These are phyloP conservation scores for Adoxophyes honmai DNA, from an alignment of 1,140 invertebrate genomes.

Conservation along the genomic window DNA sequence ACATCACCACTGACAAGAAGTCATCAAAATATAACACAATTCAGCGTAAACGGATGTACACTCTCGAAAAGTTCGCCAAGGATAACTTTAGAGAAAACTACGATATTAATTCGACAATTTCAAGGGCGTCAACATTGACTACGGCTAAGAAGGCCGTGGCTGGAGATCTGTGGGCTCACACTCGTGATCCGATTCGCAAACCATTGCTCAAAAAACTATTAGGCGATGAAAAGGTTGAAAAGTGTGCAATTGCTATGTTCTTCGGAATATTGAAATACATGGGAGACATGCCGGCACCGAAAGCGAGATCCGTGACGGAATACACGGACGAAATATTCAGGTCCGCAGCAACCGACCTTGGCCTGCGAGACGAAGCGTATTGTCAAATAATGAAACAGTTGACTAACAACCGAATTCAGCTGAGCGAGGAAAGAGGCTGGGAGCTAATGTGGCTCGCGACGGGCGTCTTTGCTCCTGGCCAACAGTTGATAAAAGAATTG, in stretches of 20 bases:
- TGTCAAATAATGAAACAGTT: slow-evolving; percentile 97
- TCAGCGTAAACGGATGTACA: slow-evolving; percentile 84
- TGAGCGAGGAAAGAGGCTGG: slow-evolving; percentile 95
- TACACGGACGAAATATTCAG: slow-evolving; percentile 95
- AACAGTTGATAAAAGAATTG: slow-evolving; percentile 78
- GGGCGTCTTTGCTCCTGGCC: slow-evolving; percentile 88
- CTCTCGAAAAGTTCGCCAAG: slow-evolving; percentile 88
- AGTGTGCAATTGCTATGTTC: slow-evolving; percentile 87
- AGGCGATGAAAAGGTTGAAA: slow-evolving; percentile 85
- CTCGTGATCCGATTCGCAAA: slow-evolving; percentile 89
- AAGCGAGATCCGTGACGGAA: slow-evolving; percentile 83
- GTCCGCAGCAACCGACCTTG: slow-evolving; percentile 85
- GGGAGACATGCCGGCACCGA: slow-evolving; percentile 92
- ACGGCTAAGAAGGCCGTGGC: slow-evolving; percentile 78
- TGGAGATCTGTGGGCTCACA: slow-evolving; percentile 90
- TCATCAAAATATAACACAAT: slow-evolving; percentile 75
- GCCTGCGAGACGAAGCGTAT: slow-evolving; percentile 93
- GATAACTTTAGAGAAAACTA: slow-evolving; percentile 86
- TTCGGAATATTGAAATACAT: slow-evolving; percentile 95
- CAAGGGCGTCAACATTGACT: slow-evolving; percentile 80
- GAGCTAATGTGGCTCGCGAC: slow-evolving; percentile 95
- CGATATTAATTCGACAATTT: slow-evolving; percentile 76
- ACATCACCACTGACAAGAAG: slow-evolving; percentile 64
- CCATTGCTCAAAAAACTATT: slow-evolving; percentile 91
- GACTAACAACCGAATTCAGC: slow-evolving; percentile 88